phyloP scores from a whole-genome alignment of 92 coral and sea anemone genomes.

The Zoanthus sociatus region DNA sequence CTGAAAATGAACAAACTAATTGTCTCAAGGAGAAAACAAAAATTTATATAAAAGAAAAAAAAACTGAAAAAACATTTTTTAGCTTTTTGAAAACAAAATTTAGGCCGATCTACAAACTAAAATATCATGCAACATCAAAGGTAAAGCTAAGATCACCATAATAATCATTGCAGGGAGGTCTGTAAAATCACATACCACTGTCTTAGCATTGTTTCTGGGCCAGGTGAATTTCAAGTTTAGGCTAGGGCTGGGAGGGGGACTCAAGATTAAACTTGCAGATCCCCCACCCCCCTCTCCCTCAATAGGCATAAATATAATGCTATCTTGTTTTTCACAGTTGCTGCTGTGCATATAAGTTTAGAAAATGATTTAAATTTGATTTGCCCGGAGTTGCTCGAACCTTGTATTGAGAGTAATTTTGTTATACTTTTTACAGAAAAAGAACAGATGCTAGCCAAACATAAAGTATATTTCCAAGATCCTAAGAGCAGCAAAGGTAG shows the following conservation, averaged over 20 bases:
- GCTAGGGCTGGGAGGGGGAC: neutral
- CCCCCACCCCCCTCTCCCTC: neutral
- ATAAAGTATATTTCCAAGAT: constrained; percentile 19
- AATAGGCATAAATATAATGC: neutral
- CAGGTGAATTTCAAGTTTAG: neutral
- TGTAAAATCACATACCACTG: neutral
- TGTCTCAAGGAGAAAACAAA: neutral
- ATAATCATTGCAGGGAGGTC: neutral
- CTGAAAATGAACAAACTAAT: neutral
- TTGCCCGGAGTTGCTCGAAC: neutral
- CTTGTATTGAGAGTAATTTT: constrained; percentile 2
- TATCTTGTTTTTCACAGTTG: neutral
- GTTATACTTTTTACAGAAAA: constrained; percentile 1
- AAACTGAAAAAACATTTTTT: neutral
- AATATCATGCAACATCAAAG: neutral
- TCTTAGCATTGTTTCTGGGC: constrained; percentile 3
- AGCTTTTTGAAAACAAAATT: neutral
- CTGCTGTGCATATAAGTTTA: neutral
- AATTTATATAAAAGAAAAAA: neutral
- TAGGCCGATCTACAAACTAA: neutral
- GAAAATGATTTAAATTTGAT: neutral
- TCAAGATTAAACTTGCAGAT: neutral
- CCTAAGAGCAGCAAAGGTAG: constrained; percentile 11
- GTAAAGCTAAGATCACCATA: neutral
- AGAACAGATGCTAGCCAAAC: constrained; percentile 1